Evolutionary conservation across 1,140 invertebrate genomes (phyloP), one percentile per base, ranked within the genome.

Genomic region (Lordiphosa mommai): DNA sequence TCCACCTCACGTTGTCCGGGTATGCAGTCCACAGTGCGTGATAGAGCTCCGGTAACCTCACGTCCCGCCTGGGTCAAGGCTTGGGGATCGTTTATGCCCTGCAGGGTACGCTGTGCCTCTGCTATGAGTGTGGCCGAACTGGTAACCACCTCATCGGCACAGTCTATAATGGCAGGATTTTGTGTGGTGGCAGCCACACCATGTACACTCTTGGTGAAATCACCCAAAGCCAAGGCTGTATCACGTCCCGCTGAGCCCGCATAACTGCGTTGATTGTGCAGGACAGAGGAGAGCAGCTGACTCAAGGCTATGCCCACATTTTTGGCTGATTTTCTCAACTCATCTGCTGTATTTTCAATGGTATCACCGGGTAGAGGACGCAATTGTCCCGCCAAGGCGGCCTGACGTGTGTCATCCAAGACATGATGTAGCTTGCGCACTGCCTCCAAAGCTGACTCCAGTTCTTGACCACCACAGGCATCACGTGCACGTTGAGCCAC

Each of bases 1-100:
- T 98, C 96, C 2, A 99, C 93, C 84, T 98, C 97, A 68, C 94
- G 92, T 76, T 98, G 96, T 0, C 96, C 96, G 6, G 97, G 96
- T 32, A 98, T 91, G 73, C 94, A 95, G 59, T 94, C 94, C 4
- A 98, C 92, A 2, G 93, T 94, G 33, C 71, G 85, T 2, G 85
- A 82, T 0, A 89, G 17, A 0, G 88, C 80, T 4, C 63, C 88
- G 44, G 72, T 87, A 0, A 93, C 92, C 53, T 91, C 91, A 50
- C 92, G 90, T 2, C 91, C 91, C 9, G 92, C 92, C 70, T 91
- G 90, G n/a, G 91, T 90, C n/a, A 94, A 65, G 7, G 91, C 90
- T 5, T 92, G 90, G 2, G 92, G 90, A 20, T 91, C 91, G 16
- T 90, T 89, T 12, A 91, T 91, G 69, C 93, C 92, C 30, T 93